Base-by-base conservation (phyloP, 2,113 vertebrate genomes). In the Solea solea region DNA sequence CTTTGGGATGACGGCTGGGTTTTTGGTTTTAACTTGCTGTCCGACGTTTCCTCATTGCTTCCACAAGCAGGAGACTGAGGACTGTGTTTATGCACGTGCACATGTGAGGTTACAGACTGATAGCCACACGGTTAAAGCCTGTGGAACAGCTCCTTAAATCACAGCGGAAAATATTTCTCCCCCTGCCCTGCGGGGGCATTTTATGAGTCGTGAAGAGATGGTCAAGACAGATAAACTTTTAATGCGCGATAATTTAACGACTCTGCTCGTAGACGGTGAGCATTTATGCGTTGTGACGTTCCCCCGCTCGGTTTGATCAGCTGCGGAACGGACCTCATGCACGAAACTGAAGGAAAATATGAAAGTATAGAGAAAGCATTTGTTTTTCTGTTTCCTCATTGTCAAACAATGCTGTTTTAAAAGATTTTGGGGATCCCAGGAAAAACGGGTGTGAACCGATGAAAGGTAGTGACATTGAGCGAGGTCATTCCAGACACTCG, bases 1-100 rank as follows among this genome's bases (percentile, higher is more conserved):
- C 69, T 59, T 80, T 66, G 78, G 80, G 74, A 81, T 60, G 58
- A 64, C 25, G 42, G 15, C 53, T 41, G 42, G 63, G 71, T 48
- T 45, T 76, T 87, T 82, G 52, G 74, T 85, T 88, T 88, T 63
- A 79, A 68, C 76, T 83, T 73, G 49, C 72, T 67, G 50, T 72
- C 76, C 74, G 74, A 78, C 54, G 64, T 78, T 87, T 72, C 21
- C 14, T 77, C 44, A 73, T 58, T 41, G 15, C 55, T 72, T 74
- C 64, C 58, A 67, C 15, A 48, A 72, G 57, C 49, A 1, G 15
- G 63, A 74, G 28, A 57, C 34, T 25, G 12, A 42, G 51, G 34
- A 7, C 9, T 15, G 57, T 51, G 27, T 40, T 25, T 50, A 14
- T 50, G 25, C 60, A 65, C 3, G 8, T 27, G 21, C 16, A 14